Percentiles rank a stretch among this genome's conserved stretches.
Evolutionary conservation across 2,888 invertebrate species (phyloP).

Genomic region (Nysson spinosus): DNA sequence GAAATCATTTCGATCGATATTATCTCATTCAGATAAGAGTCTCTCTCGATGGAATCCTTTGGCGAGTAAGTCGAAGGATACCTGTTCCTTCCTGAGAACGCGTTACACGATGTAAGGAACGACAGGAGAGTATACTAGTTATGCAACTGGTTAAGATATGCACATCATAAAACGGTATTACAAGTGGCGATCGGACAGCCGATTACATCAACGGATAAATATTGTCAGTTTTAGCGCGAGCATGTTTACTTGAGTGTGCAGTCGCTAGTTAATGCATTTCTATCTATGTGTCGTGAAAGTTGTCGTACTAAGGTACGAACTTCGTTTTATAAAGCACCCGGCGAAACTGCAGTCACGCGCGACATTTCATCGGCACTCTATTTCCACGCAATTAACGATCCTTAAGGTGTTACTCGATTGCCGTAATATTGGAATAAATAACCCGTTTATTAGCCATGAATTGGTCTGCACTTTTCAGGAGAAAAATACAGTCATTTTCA

Average conservation of each 20-base stretch:
- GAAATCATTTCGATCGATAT: no score
- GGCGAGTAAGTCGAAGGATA: no score
- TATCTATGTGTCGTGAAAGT: slow-evolving; percentile 8
- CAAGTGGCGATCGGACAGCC: slow-evolving; percentile 4
- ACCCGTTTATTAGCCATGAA: slow-evolving; percentile 1
- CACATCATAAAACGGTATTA: slow-evolving; percentile 29
- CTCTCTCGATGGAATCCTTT: no score
- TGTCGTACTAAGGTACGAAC: not conserved
- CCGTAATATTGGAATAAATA: slow-evolving; percentile 20
- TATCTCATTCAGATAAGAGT: no score
- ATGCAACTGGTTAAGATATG: no score
- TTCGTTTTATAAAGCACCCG: slow-evolving; percentile 11
- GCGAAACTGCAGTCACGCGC: not conserved
- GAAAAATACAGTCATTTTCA: not conserved
- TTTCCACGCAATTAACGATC: slow-evolving; percentile 15
- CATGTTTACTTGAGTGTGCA: slow-evolving; percentile 7
- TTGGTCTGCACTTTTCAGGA: not conserved
- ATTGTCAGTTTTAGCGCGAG: slow-evolving; percentile 17
- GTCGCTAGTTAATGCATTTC: not conserved
- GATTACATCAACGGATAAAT: slow-evolving; percentile 19
- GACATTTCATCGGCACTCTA: slow-evolving; percentile 2
- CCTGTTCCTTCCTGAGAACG: no score
- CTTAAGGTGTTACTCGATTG: slow-evolving; percentile 17
- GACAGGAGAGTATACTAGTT: no score
- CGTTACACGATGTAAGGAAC: no score